Evolutionary conservation across 1,140 invertebrate genomes (phyloP), one percentile per base, ranked within the genome.

Genomic region (Sipha flava): DNA sequence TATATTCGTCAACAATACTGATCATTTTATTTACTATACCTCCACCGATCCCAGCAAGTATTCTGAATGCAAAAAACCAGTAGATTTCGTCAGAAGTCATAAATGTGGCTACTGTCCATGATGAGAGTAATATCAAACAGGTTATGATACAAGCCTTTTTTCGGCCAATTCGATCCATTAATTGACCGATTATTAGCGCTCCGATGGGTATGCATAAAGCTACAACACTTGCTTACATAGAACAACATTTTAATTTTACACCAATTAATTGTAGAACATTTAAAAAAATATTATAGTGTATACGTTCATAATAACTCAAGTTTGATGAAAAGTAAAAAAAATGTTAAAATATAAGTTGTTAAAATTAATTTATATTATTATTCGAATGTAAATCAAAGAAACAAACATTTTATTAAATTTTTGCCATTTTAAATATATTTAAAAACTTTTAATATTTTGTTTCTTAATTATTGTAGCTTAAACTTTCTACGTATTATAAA

Each of bases 131-230:
- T 1, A 90, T 89, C 12, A 91, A 9, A n/a, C 87, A 87, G 2
- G 87, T 86, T 0, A 88, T 45, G 16, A 90, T 83, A 49, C 89
- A 87, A 3, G 89, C 85, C 47, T 80, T 83, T 84, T 89, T 91
- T 5, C 91, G 84, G 1, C 92, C 92, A 82, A 88, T 87, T 83
- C 85, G 86, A 82, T 92, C 91, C 86, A 92, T 90, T 21, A 90
- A 79, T 43, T 87, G 88, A 5, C 90, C 87, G 37, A 86, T 84
- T 6, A 87, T 72, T 0, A 89, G 73, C 0, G 89, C 86, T 40
- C 89, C 89, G 43, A 89, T 64, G 1, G 89, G 89, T 4, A 88
- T 83, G 0, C 87, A 84, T 82, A 90, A 86, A 34, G 88, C 86
- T 5, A 88, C 86, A 40, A 89, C 84, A 84, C 88, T 89, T 18